phyloP scores from a whole-genome alignment of 2,113 vertebrate genomes.

The Ceuthmochares aereus region DNA sequence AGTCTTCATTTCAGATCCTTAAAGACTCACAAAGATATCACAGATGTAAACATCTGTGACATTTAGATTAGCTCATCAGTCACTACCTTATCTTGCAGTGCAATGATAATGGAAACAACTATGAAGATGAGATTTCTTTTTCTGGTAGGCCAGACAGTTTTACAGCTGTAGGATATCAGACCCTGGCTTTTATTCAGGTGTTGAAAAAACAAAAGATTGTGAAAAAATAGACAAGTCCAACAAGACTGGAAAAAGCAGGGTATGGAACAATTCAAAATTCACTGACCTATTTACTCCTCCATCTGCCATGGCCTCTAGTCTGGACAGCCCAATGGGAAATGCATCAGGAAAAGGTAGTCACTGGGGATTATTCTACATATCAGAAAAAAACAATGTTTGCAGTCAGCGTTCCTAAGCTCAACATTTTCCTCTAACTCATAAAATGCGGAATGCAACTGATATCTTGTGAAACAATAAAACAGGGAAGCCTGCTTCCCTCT shows the following conservation, averaged over 20 bases:
- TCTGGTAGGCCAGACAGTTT: neutral
- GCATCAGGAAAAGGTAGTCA: slow-evolving; percentile 39
- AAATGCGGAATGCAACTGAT: neutral
- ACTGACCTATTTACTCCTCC: slow-evolving; percentile 25
- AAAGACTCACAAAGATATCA: neutral
- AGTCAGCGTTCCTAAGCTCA: neutral
- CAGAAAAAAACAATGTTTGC: neutral
- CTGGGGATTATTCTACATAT: slow-evolving; percentile 14
- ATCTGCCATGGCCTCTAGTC: neutral
- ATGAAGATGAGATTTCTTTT: neutral
- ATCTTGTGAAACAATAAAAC: neutral
- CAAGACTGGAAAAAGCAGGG: neutral
- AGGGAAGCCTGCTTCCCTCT: neutral
- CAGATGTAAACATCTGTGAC: neutral
- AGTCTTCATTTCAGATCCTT: neutral
- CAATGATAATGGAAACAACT: neutral
- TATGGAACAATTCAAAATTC: slow-evolving; percentile 23
- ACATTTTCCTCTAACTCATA: neutral
- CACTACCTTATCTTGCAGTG: neutral
- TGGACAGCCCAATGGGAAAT: slow-evolving; percentile 1
- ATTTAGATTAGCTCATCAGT: neutral
- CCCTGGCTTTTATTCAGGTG: slow-evolving; percentile 35
- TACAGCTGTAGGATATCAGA: slow-evolving; percentile 20
- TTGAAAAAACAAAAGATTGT: neutral
- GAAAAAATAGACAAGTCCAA: neutral